These are phyloP conservation scores for Vulpes vulpes DNA, from an alignment of 2,113 vertebrate species.

Conservation along the genomic window DNA sequence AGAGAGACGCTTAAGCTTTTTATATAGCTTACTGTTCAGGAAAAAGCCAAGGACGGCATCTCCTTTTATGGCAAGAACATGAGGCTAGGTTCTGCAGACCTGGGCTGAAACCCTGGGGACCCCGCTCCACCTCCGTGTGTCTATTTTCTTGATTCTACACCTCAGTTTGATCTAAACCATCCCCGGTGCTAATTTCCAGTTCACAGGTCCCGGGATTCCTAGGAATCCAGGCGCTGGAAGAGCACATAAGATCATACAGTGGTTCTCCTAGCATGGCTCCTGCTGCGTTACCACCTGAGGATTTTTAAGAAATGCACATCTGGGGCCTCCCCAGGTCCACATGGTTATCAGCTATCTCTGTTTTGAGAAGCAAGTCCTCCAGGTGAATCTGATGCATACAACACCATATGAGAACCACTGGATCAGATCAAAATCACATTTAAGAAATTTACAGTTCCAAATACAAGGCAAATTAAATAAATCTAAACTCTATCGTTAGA, in stretches of 20 bases:
- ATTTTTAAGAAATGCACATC: neutral
- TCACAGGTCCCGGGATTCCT: neutral
- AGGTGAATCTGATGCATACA: neutral
- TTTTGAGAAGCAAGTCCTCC: neutral
- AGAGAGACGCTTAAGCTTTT: conserved; percentile 29
- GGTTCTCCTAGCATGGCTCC: neutral
- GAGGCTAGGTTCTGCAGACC: neutral
- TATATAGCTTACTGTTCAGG: conserved; percentile 22
- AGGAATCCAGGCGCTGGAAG: conserved; percentile 40
- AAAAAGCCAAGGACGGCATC: conserved; percentile 29
- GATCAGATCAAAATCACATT: conserved; percentile 43
- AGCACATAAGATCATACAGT: neutral
- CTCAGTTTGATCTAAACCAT: neutral
- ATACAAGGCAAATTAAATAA: neutral
- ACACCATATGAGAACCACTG: neutral
- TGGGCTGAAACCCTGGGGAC: neutral
- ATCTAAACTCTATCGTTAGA: neutral
- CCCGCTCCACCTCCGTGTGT: neutral
- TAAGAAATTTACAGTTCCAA: conserved; percentile 40
- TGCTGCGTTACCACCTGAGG: neutral
- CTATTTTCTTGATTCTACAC: neutral
- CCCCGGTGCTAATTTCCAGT: neutral
- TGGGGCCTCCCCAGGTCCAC: too few species aligned
- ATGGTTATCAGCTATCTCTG: neutral
- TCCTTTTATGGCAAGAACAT: neutral